Evolutionary conservation across 2,888 invertebrate species (phyloP).

Genomic region (Brachyopa scutellaris): DNA sequence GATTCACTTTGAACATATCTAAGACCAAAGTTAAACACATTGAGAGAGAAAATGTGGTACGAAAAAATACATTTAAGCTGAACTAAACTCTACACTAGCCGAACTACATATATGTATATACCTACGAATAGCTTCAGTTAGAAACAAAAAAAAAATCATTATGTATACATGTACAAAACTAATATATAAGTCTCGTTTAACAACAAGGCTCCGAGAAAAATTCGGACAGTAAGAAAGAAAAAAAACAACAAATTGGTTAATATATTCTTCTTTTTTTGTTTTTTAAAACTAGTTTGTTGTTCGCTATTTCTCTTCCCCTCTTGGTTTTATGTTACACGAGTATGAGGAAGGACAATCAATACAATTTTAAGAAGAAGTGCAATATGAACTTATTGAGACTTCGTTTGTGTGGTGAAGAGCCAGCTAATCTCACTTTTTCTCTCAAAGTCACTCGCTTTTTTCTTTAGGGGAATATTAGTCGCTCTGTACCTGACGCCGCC

Average conservation of each 20-base stretch:
- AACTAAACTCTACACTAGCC: constrained; percentile 37
- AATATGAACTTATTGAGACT: constrained; percentile 55
- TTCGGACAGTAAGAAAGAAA: constrained; percentile 57
- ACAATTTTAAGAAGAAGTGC: constrained; percentile 42
- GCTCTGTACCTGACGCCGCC: constrained; percentile 25
- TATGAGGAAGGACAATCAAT: constrained; percentile 33
- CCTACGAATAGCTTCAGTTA: constrained; percentile 16
- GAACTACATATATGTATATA: constrained; percentile 8
- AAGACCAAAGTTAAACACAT: constrained; percentile 20
- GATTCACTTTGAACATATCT: constrained; percentile 7
- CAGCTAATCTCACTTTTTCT: constrained; percentile 47
- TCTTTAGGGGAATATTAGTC: constrained; percentile 14
- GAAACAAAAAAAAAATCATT: constrained; percentile 36
- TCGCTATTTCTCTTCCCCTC: constrained; percentile 56
- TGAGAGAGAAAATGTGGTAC: constrained; percentile 13
- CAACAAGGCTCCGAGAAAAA: constrained; percentile 64
- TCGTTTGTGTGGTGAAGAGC: constrained; percentile 17
- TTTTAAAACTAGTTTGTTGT: constrained; percentile 47
- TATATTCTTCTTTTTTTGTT: constrained; percentile 13
- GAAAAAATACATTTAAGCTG: neutral
- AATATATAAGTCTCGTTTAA: constrained; percentile 61
- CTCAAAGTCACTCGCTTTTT: constrained; percentile 10
- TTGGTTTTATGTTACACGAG: neutral
- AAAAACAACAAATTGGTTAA: constrained; percentile 13
- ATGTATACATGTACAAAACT: constrained; percentile 45